A percentile compares a stretch with the other conserved stretches of the same genome.
Evolutionary conservation across 2,797 vertebrate genomes (phyloP).

Genomic region (Peromyscus eremicus): DNA sequence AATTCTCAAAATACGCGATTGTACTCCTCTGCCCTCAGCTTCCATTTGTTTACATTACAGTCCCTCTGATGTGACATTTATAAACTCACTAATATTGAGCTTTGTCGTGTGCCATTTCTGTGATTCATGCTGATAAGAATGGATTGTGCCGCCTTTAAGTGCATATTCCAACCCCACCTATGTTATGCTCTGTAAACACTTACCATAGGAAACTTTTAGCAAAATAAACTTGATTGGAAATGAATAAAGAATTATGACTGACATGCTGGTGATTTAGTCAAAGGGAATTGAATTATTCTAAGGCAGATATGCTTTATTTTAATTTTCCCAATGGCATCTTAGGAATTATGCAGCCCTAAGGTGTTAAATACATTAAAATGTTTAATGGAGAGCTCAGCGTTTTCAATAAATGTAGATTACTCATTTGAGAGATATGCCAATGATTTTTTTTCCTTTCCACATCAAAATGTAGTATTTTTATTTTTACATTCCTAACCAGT

Average conservation of each 20-base stretch:
- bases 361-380: slow-evolving; percentile 27
- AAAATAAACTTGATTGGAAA: slow-evolving; percentile 6
- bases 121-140: background rate
- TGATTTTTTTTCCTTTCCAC: background rate
- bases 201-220: background rate
- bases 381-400: background rate
- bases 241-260: background rate
- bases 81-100: background rate
- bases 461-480: background rate
- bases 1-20: background rate
- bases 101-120: background rate
- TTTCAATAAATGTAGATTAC: slow-evolving; percentile 35
- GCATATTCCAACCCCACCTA: background rate
- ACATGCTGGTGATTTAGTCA: background rate
- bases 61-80: background rate
- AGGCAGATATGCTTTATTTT: background rate
- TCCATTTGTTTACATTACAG: background rate
- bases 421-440: background rate
- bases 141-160: background rate
- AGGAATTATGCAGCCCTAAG: background rate
- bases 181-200: background rate
- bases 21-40: background rate
- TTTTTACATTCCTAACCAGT: background rate
- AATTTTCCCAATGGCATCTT: background rate
- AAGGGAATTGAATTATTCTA: slow-evolving; percentile 21